Evolutionary conservation across 2,888 invertebrate species (phyloP).

Genomic region (Machimus atricapillus): DNA sequence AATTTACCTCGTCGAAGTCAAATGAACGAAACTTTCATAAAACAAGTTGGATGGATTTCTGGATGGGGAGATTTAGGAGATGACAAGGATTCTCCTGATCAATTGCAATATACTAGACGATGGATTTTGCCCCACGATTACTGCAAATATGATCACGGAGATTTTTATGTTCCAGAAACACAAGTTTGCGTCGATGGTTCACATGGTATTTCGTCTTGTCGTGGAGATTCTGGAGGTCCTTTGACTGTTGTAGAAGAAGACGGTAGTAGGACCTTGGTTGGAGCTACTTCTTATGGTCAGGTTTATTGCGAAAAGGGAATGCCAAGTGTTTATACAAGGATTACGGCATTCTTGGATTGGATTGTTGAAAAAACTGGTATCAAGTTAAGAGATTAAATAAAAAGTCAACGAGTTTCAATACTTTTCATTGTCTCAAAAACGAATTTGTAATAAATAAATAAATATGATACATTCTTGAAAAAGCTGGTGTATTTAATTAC

Average conservation of each 20-base stretch:
- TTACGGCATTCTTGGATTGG: slow-evolving; percentile 37
- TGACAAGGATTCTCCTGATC: background rate
- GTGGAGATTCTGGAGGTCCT: slow-evolving; percentile 54
- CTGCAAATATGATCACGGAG: background rate
- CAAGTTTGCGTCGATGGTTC: slow-evolving; percentile 55
- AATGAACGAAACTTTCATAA: background rate
- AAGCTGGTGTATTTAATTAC: too few species aligned
- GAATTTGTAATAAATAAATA: background rate
- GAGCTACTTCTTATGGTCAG: slow-evolving; percentile 41
- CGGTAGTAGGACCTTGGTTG: slow-evolving; percentile 12
- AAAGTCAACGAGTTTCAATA: too few species aligned
- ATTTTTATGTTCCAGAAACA: slow-evolving; percentile 44
- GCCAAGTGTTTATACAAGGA: slow-evolving; percentile 17
- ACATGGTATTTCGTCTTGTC: slow-evolving; percentile 54
- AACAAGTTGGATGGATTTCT: background rate
- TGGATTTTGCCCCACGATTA: background rate
- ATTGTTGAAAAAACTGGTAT: slow-evolving; percentile 16
- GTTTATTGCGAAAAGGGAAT: slow-evolving; percentile 31
- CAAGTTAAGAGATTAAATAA: background rate
- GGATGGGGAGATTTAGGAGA: slow-evolving; percentile 2
- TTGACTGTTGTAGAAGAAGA: background rate
- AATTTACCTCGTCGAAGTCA: background rate
- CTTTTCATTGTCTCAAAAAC: background rate
- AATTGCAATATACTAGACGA: slow-evolving; percentile 7
- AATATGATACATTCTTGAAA: too few species aligned